A percentile compares a stretch with the other conserved stretches of the same genome.
These are phyloP conservation scores for Nibea coibor DNA, from an alignment of 2,113 vertebrate species.

Conservation along the genomic window DNA sequence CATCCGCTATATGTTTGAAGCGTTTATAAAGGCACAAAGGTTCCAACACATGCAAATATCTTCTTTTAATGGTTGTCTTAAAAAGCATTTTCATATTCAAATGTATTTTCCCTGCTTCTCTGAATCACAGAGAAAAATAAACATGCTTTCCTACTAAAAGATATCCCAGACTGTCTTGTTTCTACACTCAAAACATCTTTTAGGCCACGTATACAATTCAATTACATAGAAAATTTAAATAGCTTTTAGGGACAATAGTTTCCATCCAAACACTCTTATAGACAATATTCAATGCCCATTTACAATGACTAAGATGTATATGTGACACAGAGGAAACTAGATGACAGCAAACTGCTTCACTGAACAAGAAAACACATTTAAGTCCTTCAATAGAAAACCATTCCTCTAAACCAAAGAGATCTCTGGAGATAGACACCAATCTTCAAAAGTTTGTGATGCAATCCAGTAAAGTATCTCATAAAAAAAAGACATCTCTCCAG, in stretches of 20 bases:
- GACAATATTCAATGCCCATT: background rate
- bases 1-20: background rate
- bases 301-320: background rate
- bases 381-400: background rate
- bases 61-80: background rate
- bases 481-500: too few species aligned
- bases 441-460: too few species aligned
- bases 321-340: background rate
- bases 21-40: background rate
- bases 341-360: background rate
- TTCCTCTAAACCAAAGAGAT: background rate
- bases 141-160: too few species aligned
- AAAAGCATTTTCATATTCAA: background rate
- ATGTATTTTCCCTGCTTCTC: background rate
- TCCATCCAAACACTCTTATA: background rate
- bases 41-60: background rate
- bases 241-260: background rate
- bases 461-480: too few species aligned
- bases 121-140: too few species aligned
- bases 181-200: too few species aligned
- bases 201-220: too few species aligned
- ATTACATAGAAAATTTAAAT: too few species aligned
- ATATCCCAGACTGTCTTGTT: too few species aligned
- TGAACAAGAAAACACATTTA: too few species aligned
- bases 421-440: too few species aligned